These are phyloP conservation scores for Panagrolaimus sp. DNA, from an alignment of 1,140 invertebrate species.

Conservation along the genomic window DNA sequence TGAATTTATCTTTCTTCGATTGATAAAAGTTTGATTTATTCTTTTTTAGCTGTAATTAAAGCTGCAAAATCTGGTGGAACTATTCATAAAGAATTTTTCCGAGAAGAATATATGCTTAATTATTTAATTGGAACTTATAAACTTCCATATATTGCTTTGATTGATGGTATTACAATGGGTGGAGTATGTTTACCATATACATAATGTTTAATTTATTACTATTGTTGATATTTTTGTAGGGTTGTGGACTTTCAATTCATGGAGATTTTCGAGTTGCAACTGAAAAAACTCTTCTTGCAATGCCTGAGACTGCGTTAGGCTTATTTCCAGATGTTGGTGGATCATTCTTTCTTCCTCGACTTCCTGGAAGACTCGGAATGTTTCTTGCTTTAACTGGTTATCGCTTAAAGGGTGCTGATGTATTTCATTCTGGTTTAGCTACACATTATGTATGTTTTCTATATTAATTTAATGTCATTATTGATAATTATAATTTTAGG, in stretches of 20 bases:
- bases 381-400: constrained; percentile 87
- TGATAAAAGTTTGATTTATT: constrained; percentile 9
- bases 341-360: constrained; percentile 78
- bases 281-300: constrained; percentile 91
- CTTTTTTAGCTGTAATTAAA: constrained; percentile 67
- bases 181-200: constrained; percentile 71
- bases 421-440: constrained; percentile 81
- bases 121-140: constrained; percentile 78
- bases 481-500: constrained; percentile 16
- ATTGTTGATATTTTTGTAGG: constrained; percentile 61
- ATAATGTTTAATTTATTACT: background rate
- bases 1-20: constrained; percentile 45
- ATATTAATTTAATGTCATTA: constrained; percentile 12
- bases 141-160: constrained; percentile 85
- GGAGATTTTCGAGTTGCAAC: constrained; percentile 84
- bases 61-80: constrained; percentile 61
- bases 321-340: constrained; percentile 95
- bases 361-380: constrained; percentile 78
- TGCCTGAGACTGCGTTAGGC: constrained; percentile 75
- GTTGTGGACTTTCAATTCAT: constrained; percentile 92
- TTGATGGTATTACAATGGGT: constrained; percentile 97
- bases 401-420: constrained; percentile 77
- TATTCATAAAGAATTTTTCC: constrained; percentile 75
- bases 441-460: constrained; percentile 74
- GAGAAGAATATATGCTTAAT: constrained; percentile 82